Evolutionary conservation across 2,888 invertebrate genomes (phyloP).

Genomic region (Dicyrtoma fusca): DNA sequence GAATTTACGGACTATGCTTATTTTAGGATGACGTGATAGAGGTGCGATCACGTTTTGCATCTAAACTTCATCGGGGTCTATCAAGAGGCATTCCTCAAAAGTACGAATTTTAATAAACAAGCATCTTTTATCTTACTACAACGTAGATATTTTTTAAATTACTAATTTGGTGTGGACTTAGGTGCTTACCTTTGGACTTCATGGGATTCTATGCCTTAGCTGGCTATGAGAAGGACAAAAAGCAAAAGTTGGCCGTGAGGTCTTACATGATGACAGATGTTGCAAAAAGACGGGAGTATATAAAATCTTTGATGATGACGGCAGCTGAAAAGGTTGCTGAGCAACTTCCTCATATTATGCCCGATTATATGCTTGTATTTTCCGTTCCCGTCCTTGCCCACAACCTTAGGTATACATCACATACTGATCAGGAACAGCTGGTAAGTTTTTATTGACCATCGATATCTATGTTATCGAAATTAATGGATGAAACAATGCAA

Average conservation of each 20-base stretch:
- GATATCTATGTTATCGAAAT: slow-evolving; percentile 57
- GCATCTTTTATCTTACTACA: background rate
- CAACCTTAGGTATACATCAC: slow-evolving; percentile 78
- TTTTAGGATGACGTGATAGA: slow-evolving; percentile 69
- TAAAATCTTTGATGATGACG: slow-evolving; percentile 77
- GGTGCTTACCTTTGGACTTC: slow-evolving; percentile 89
- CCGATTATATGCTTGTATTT: slow-evolving; percentile 96
- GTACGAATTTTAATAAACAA: slow-evolving; percentile 40
- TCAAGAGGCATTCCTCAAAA: slow-evolving; percentile 82
- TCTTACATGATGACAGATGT: slow-evolving; percentile 88
- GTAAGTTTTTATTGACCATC: slow-evolving; percentile 64
- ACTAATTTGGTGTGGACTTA: slow-evolving; percentile 26
- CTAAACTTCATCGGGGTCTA: slow-evolving; percentile 89
- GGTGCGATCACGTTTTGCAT: slow-evolving; percentile 85
- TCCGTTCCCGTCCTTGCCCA: slow-evolving; percentile 96
- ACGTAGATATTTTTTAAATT: background rate
- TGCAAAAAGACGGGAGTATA: slow-evolving; percentile 83
- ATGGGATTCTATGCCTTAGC: slow-evolving; percentile 93
- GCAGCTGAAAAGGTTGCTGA: slow-evolving; percentile 72
- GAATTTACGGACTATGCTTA: background rate
- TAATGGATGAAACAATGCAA: background rate
- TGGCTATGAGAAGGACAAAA: slow-evolving; percentile 84
- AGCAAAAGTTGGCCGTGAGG: slow-evolving; percentile 70
- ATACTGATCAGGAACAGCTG: slow-evolving; percentile 77
- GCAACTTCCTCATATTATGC: slow-evolving; percentile 84